These are phyloP conservation scores for Nycticorax nycticorax DNA, from an alignment of 2,113 vertebrate species.

Conservation along the genomic window DNA sequence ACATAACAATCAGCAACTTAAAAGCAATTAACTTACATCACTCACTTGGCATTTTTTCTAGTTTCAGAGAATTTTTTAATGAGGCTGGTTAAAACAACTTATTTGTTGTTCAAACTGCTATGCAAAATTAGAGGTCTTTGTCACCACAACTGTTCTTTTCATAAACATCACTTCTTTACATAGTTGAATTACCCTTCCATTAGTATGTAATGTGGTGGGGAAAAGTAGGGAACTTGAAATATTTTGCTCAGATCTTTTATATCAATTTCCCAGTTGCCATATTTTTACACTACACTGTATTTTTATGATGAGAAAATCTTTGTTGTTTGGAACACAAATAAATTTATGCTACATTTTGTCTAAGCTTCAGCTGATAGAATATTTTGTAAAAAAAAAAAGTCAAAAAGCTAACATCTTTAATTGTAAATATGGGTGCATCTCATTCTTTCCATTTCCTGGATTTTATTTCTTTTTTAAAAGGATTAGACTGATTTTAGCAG, in stretches of 20 bases:
- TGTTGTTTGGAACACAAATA: neutral
- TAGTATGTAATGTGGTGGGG: neutral
- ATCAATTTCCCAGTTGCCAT: neutral
- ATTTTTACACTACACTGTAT: neutral
- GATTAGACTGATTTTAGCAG: neutral
- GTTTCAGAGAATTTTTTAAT: neutral
- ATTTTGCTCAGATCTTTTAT: neutral
- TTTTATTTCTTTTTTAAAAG: neutral
- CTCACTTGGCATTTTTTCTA: neutral
- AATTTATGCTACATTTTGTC: neutral
- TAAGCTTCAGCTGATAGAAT: neutral
- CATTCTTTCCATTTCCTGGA: neutral
- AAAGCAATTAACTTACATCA: neutral
- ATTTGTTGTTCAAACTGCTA: neutral
- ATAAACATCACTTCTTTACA: neutral
- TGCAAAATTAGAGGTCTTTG: neutral
- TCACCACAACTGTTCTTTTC: neutral
- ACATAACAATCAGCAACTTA: neutral
- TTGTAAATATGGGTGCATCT: neutral
- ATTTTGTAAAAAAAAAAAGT: neutral
- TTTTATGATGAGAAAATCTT: neutral
- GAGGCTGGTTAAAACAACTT: neutral
- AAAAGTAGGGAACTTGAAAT: neutral
- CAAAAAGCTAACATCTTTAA: neutral
- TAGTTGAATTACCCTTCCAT: neutral